Base-by-base conservation (phyloP, 1,140 invertebrate genomes). In the Arion vulgaris region DNA sequence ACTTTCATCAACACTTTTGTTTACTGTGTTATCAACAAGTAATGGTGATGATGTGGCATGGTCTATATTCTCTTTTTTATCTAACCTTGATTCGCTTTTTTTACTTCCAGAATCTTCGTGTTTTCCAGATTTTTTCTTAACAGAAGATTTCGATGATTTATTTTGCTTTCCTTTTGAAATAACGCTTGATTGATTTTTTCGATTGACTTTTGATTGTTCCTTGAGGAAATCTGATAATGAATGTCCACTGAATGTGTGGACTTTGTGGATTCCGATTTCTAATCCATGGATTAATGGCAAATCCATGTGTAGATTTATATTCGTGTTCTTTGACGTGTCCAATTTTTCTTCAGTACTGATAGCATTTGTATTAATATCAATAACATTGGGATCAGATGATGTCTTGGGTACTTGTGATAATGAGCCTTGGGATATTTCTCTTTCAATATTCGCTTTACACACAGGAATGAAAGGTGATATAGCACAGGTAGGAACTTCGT, bases 51-150 rank as follows among this genome's bases (percentile, higher is more conserved):
- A 53, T 5, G 26, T 26, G 36, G 23, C 23, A 62, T 41, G 19
- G 38, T 57, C 34, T 2, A 9, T 9, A 11, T 34, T 34, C 34
- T 73, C 57, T 38, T 49, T 39, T 17, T 72, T 80, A 19, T 57
- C 45, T 34, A 68, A 34, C 41, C 49, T 75, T 26, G n/a, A 49
- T 66, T 68, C 39, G 17, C 68, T 75, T 19, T 9, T 11, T 57
- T 5, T 9, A 15, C 26, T 57, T 19, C 53, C 26, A 57, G 2
- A 4, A 17, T 66, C 39, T n/a, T 45, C 57, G 13, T 76, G 68
- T 28, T 23, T 45, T 49, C 34, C 57, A 49, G 66, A 51, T 41
- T 72, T 81, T 38, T 81, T 76, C 79, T 81, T 81, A 69, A 34
- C 38, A 41, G 49, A 45, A 9, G 36, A 4, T 80, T 80, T 84